Evolutionary conservation across 2,797 vertebrate genomes (phyloP).

Genomic region (Sebastes taczanowskii): DNA sequence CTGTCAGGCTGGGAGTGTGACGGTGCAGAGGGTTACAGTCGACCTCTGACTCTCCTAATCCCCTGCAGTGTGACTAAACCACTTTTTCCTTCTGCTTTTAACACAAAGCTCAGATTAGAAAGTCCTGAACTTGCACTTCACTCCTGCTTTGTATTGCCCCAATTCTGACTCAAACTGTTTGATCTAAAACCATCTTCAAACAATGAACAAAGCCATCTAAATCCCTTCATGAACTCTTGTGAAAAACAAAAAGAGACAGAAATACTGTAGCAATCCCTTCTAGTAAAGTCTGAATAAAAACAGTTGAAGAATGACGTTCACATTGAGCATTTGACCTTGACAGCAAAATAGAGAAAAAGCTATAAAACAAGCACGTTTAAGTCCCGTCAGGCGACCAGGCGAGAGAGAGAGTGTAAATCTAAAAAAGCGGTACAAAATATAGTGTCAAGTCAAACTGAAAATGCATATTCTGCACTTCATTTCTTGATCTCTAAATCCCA

Average conservation of each 20-base stretch:
- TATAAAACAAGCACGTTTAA: background rate
- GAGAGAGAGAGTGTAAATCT: background rate
- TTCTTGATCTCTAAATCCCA: background rate
- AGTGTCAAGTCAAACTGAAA: background rate
- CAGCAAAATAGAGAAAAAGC: background rate
- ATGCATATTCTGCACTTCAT: background rate
- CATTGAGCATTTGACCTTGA: background rate
- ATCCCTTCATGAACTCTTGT: background rate
- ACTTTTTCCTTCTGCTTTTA: background rate
- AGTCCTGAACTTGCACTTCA: background rate
- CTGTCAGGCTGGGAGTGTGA: background rate
- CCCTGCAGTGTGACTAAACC: conserved; percentile 27
- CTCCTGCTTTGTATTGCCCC: background rate
- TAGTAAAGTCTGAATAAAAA: background rate
- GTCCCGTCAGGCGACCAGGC: background rate
- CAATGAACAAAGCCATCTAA: background rate
- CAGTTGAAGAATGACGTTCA: background rate
- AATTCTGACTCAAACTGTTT: background rate
- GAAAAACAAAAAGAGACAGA: background rate
- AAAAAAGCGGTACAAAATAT: background rate
- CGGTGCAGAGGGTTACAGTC: background rate
- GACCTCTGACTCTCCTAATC: conserved; percentile 1
- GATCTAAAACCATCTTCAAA: background rate
- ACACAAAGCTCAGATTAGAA: conserved; percentile 21
- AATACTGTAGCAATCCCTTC: background rate